Evolutionary conservation across 1,140 invertebrate species (phyloP), one percentile per base, ranked within the genome.

Genomic region (Calycopis cecrops): DNA sequence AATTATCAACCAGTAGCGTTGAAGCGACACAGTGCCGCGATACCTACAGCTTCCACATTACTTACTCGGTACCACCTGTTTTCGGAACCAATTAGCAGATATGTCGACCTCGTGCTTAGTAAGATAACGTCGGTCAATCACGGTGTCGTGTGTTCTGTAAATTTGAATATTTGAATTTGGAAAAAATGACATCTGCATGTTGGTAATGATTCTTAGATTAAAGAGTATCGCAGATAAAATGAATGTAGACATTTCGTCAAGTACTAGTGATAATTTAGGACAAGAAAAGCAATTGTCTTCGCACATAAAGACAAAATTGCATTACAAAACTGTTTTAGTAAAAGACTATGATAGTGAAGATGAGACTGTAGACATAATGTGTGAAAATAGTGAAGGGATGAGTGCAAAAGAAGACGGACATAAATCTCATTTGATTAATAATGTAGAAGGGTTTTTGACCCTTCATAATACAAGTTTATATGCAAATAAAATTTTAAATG

Each of bases 311-410:
- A 9, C 40, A 44, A 18, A 44, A 44, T 16, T 44, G 9, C 40
- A 42, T 53, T 33, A 62, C 58, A 52, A 75, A 60, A 59, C 64
- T 66, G 34, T 35, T 3, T 50, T 42, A 34, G 10, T 53, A 42
- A 42, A 28, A 16, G 79, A 86, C 48, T 76, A 69, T 57, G 79
- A 81, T 34, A 87, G 84, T 79, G 84, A 87, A 69, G 84, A 85
- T 67, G 84, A 87, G 77, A 76, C 80, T 3, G 80, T 87, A 60
- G 84, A 87, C 59, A 77, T 82, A 55, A 84, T 85, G 54, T 87
- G 81, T 75, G 81, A 87, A 57, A 81, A 82, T 60, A 84, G 66
- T 74, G 77, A 72, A 28, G 57, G 71, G 47, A 34, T 49, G n/a
- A 52, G 55, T 55, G 37, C 44, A n/a, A 50, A 59, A 16, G 35